phyloP scores from a whole-genome alignment of 92 coral and sea anemone genomes.

The Porites cylindrica region DNA sequence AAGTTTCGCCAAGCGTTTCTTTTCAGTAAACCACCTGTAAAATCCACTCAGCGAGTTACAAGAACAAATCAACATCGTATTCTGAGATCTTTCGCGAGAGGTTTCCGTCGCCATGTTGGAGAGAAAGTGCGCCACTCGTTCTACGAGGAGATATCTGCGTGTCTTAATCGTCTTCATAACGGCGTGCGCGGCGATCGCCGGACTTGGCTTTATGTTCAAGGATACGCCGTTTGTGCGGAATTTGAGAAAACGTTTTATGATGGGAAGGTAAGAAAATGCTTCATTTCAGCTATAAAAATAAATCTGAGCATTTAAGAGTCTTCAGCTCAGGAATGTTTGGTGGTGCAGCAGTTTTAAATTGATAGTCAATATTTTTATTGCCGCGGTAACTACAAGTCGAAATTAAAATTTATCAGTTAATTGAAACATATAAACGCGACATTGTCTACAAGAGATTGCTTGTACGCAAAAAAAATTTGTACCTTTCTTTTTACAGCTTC shows the following conservation, averaged over 20 bases:
- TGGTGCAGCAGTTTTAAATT: too few species aligned
- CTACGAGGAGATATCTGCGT: conserved; percentile 44
- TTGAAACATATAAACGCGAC: too few species aligned
- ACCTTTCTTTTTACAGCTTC: too few species aligned
- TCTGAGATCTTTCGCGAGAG: not conserved
- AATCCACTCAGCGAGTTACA: conserved; percentile 29
- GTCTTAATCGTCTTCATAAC: conserved; percentile 43
- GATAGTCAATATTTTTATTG: not conserved
- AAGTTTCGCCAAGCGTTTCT: conserved; percentile 41
- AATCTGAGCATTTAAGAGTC: not conserved
- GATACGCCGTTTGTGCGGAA: conserved; percentile 68
- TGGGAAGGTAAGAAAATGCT: conserved; percentile 81
- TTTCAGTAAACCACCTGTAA: conserved; percentile 36
- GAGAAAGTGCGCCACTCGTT: conserved; percentile 44
- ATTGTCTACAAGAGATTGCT: too few species aligned
- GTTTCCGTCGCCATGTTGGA: conserved; percentile 42
- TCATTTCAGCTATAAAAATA: not conserved
- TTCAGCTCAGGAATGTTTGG: too few species aligned
- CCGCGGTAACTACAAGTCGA: too few species aligned
- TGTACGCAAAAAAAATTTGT: too few species aligned
- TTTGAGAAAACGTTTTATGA: conserved; percentile 82
- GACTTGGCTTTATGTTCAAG: conserved; percentile 58
- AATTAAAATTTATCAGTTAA: too few species aligned
- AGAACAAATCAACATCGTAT: conserved; percentile 4
- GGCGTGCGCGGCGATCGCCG: conserved; percentile 50